Percentiles rank a stretch among this genome's conserved stretches.
Evolutionary conservation across 2,888 invertebrate species (phyloP).

Genomic region (Sminthurides aquaticus): DNA sequence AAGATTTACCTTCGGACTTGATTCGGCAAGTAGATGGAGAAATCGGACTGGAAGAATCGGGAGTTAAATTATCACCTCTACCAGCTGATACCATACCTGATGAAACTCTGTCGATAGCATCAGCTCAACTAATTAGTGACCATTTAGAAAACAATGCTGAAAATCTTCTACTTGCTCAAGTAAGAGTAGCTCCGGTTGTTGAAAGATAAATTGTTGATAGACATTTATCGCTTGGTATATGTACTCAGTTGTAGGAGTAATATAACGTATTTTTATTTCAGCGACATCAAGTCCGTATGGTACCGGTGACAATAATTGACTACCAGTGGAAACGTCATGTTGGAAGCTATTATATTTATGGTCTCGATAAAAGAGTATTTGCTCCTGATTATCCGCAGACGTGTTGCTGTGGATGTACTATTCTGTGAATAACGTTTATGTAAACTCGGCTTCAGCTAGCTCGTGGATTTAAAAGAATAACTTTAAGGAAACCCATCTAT

Average conservation of each 20-base stretch:
- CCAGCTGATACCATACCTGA: slow-evolving; percentile 49
- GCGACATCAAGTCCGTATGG: slow-evolving; percentile 48
- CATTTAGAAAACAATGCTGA: slow-evolving; percentile 48
- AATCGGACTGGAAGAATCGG: slow-evolving; percentile 51
- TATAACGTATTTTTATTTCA: slow-evolving; percentile 32
- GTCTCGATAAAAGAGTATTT: slow-evolving; percentile 47
- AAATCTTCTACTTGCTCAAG: slow-evolving; percentile 51
- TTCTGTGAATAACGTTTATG: slow-evolving; percentile 38
- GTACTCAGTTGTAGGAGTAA: neutral
- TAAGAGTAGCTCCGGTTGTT: slow-evolving; percentile 30
- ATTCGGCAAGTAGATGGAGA: slow-evolving; percentile 50
- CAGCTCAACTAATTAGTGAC: slow-evolving; percentile 48
- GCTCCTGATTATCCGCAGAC: slow-evolving; percentile 49
- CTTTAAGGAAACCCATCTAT: too few species aligned
- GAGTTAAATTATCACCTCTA: slow-evolving; percentile 49
- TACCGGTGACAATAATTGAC: slow-evolving; percentile 48
- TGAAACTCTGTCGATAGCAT: slow-evolving; percentile 50
- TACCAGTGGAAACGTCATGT: slow-evolving; percentile 47
- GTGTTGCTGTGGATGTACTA: slow-evolving; percentile 48
- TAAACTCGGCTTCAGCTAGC: neutral
- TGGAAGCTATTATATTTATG: slow-evolving; percentile 47
- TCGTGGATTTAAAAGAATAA: too few species aligned
- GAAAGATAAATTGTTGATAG: too few species aligned
- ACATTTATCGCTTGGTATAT: neutral
- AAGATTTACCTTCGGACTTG: slow-evolving; percentile 48